Evolutionary conservation across 2,888 invertebrate genomes (phyloP), one percentile per base, ranked within the genome.

Genomic region (Steinernema carpocapsae): DNA sequence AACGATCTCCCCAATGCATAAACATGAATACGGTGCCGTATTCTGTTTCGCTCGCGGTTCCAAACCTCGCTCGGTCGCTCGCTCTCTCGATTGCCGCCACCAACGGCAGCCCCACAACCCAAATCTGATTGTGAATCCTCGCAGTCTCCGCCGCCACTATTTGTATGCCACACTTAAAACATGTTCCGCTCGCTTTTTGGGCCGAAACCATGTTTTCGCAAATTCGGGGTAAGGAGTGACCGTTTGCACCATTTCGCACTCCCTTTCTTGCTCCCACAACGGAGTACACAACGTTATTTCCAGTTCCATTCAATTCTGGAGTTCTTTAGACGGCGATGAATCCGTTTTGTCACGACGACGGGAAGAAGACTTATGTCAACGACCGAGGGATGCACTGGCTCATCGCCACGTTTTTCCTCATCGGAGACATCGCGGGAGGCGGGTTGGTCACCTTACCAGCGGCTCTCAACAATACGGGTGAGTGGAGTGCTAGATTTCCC

Each of bases 341-440:
- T 64, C 64, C 64, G 64, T 64, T 64, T 32, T 64, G 26, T 6
- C 64, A 64, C 32, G 64, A 64, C 64, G 64, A 64, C 19, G 64
- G 64, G 4, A 64, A 64, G 64, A 64, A 64, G 29, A 64, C 64
- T 17, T 64, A 64, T 17, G 64, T 64, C 19, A 64, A 64, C 64
- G 64, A 64, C 12, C 64, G 64, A 32, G 64, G 64, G 17, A 64
- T 64, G 64, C 64, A 64, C 32, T 64, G 80, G 82, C 45, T 77
- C 0, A 78, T 78, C 70, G 79, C 80, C 1, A 77, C 76, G 0
- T 72, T 81, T 14, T 80, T 82, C 71, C 77, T 82, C 37, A 78
- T 82, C 7, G 82, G 81, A 7, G 81, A 82, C 70, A 77, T 80
- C 74, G 78, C 78, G 46, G 82, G 82, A 56, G 82, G 78, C 17